These are phyloP conservation scores for Pseudococcus viburni DNA, from an alignment of 2,888 invertebrate genomes.

Conservation along the genomic window DNA sequence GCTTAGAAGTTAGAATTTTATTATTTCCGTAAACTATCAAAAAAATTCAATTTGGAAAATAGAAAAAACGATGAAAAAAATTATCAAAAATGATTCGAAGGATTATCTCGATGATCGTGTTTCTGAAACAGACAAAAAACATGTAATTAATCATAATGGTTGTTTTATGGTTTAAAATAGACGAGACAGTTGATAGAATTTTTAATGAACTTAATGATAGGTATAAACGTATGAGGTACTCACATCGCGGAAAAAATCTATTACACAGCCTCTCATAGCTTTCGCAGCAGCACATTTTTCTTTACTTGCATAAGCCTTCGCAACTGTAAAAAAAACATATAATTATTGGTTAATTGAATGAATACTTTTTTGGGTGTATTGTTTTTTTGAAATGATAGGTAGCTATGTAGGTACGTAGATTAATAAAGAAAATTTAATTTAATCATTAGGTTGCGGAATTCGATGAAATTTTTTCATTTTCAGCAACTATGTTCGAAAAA, in stretches of 20 bases:
- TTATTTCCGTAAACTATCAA: not conserved
- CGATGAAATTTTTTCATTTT: too few species aligned
- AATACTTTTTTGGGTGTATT: too few species aligned
- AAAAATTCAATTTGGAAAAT: not conserved
- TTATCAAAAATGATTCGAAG: not conserved
- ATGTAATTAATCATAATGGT: not conserved
- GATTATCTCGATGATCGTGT: not conserved
- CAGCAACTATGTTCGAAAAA: too few species aligned
- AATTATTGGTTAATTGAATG: too few species aligned
- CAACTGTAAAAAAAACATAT: not conserved
- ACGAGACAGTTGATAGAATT: too few species aligned
- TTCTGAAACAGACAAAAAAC: constrained; percentile 23
- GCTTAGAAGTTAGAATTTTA: not conserved
- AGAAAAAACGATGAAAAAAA: not conserved
- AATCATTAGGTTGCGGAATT: too few species aligned
- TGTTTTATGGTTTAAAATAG: not conserved
- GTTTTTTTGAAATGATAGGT: too few species aligned
- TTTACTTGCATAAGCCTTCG: not conserved
- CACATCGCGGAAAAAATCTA: not conserved
- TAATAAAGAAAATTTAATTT: too few species aligned
- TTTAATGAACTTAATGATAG: too few species aligned
- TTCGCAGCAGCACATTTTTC: constrained; percentile 11
- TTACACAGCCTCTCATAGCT: constrained; percentile 23
- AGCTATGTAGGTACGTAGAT: too few species aligned
- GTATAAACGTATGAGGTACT: not conserved